phyloP scores from a whole-genome alignment of 1,140 invertebrate species.

The Pissodes strobi region DNA sequence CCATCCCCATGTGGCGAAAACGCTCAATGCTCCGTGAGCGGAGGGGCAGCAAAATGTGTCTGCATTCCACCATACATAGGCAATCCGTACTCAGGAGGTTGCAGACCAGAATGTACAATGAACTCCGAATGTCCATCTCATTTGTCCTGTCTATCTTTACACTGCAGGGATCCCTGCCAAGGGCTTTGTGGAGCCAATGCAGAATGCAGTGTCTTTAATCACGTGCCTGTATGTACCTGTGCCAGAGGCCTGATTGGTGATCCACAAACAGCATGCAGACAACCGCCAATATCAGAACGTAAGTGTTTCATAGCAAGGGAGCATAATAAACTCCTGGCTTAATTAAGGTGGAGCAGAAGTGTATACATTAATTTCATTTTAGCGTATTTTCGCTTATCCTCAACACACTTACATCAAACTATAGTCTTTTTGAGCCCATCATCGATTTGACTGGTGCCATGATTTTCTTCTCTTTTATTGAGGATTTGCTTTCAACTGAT shows the following conservation, averaged over 20 bases:
- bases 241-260: slow-evolving; percentile 75
- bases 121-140: slow-evolving; percentile 80
- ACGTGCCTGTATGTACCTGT: slow-evolving; percentile 80
- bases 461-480: no score
- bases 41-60: slow-evolving; percentile 71
- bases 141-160: slow-evolving; percentile 80
- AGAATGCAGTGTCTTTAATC: slow-evolving; percentile 77
- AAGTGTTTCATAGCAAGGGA: slow-evolving; percentile 40
- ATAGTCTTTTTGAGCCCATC: no score
- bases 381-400: no score
- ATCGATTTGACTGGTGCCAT: no score
- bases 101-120: slow-evolving; percentile 78
- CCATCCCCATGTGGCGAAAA: slow-evolving; percentile 83
- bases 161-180: slow-evolving; percentile 84
- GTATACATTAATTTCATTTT: no score
- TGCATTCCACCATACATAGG: slow-evolving; percentile 87
- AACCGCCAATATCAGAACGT: slow-evolving; percentile 60
- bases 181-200: slow-evolving; percentile 81
- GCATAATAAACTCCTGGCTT: not conserved
- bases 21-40: slow-evolving; percentile 71
- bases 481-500: no score
- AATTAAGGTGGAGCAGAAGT: no score
- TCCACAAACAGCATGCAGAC: slow-evolving; percentile 78
- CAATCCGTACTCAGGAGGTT: slow-evolving; percentile 76
- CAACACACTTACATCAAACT: no score